Evolutionary conservation across 2,888 invertebrate species (phyloP), one percentile per base, ranked within the genome.

Genomic region (Athalia cordata): DNA sequence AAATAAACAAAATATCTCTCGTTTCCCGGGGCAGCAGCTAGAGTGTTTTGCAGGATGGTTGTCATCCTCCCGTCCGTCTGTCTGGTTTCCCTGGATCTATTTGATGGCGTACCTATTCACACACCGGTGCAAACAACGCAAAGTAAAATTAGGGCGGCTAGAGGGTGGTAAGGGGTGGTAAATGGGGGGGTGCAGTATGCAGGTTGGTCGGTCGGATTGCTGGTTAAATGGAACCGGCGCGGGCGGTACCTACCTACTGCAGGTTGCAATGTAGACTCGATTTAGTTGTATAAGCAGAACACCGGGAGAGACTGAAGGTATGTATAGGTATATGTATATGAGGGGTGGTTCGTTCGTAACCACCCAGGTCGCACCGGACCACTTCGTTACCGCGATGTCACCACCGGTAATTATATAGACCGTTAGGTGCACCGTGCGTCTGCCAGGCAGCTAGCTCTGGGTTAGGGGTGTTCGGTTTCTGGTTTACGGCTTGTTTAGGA

Each of bases 361-460:
- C 13, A 45, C 43, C 4, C 45, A 59, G n/a, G 72, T 72, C 72
- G 59, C 72, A 13, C 15, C 11, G 75, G 75, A 75, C 49, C 64
- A 75, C 61, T 75, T 75, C 50, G 75, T 75, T 75, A 75, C 75
- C 75, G n/a, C 75, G 75, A 75, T 47, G 75, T 75, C 75, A 75
- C 75, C 75, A 75, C 75, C 49, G 75, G 61, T 75, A 75, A 75
- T 75, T 75, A 75, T 75, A 75, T 75, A 75, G 75, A 75, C 75
- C 75, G 75, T 75, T 75, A 61, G 62, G 50, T 57, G 72, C 72
- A 72, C 47, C 59, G 45, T 50, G 45, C 68, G 52, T 68, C 68
- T 13, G 55, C 50, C 13, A 52, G 52, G 61, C 13, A 62, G 47
- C 62, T 75, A 49, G 61, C 11, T 61, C 59, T 72, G 47, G 59